These are phyloP conservation scores for Ciconia maguari DNA, from an alignment of 2,113 vertebrate species.

Conservation along the genomic window DNA sequence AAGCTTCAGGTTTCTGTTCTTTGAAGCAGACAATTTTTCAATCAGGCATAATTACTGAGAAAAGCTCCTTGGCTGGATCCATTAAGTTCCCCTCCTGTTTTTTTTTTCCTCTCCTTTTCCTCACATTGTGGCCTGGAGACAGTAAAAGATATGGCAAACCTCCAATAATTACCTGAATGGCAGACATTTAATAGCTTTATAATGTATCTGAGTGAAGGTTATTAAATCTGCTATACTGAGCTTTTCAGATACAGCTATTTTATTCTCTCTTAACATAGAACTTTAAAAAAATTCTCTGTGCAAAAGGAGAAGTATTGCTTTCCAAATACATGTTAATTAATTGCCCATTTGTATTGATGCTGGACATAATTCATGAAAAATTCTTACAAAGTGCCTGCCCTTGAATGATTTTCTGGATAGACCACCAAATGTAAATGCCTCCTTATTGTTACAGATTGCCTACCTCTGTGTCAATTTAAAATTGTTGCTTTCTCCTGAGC, in stretches of 20 bases:
- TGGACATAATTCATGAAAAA: neutral
- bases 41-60: neutral
- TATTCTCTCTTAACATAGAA: neutral
- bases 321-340: neutral
- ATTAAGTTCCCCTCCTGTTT: neutral
- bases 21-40: constrained; percentile 42
- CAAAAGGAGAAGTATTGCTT: neutral
- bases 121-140: neutral
- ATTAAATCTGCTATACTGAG: neutral
- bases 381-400: neutral
- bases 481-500: neutral
- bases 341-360: neutral
- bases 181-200: neutral
- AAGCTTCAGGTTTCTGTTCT: constrained; percentile 41
- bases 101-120: neutral
- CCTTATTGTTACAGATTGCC: neutral
- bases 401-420: neutral
- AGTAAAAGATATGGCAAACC: neutral
- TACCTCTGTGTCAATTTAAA: neutral
- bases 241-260: neutral
- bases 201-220: neutral
- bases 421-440: neutral
- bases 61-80: neutral
- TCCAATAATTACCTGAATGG: constrained; percentile 16
- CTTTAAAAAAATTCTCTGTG: neutral